These are phyloP conservation scores for Apodemus sylvaticus DNA, from an alignment of 2,113 vertebrate species.

Conservation along the genomic window DNA sequence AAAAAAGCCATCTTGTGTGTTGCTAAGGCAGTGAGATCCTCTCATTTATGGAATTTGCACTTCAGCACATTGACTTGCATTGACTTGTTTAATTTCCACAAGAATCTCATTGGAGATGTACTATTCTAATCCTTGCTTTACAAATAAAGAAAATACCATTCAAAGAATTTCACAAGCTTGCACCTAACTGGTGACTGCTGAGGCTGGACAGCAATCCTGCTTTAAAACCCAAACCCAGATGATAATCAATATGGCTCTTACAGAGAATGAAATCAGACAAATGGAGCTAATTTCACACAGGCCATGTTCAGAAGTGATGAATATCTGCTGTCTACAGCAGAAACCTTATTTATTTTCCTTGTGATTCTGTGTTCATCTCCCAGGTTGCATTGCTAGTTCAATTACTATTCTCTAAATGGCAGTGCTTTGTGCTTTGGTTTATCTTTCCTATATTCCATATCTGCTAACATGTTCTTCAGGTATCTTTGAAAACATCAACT, in stretches of 20 bases:
- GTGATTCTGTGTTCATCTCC: not conserved
- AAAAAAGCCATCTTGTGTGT: not conserved
- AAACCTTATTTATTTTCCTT: conserved; percentile 5
- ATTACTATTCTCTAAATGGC: conserved; percentile 4
- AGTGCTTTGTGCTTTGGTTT: not conserved
- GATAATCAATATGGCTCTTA: conserved; percentile 31
- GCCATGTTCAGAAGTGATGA: not conserved
- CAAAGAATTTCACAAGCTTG: conserved; percentile 1
- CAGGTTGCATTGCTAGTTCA: not conserved
- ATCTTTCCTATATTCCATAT: not conserved
- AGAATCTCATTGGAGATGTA: not conserved
- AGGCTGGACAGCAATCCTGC: not conserved
- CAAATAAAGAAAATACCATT: not conserved
- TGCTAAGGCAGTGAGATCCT: not conserved
- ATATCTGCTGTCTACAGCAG: conserved; percentile 1
- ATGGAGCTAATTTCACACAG: conserved; percentile 13
- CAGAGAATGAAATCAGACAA: conserved; percentile 29
- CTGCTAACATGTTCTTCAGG: not conserved
- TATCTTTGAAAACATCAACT: not conserved
- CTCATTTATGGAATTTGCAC: not conserved
- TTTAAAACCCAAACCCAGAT: conserved; percentile 40
- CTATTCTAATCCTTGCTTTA: conserved; percentile 1
- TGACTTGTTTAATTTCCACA: conserved; percentile 36
- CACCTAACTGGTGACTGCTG: not conserved
- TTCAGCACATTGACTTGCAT: not conserved